Base-by-base conservation (phyloP, 37 sponge, comb jelly and placozoan genomes). In the Amphimedon queenslandica region DNA sequence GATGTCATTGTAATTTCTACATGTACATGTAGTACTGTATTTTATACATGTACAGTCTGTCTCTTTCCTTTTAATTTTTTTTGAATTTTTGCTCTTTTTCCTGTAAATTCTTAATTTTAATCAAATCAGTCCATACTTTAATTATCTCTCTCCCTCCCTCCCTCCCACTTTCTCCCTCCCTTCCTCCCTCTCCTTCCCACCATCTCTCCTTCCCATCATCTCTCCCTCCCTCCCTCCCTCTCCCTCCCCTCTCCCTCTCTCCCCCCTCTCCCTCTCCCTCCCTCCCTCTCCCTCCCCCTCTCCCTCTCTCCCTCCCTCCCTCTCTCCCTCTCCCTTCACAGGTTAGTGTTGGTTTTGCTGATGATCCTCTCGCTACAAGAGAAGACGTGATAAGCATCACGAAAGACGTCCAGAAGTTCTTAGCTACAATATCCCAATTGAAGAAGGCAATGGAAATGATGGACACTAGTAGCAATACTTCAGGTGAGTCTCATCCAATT, bases 361-460 rank as follows among this genome's bases (percentile, higher is more conserved):
- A 83, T 28, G 94, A 84, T 29, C 20, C 43, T 18, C 37, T 39
- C 24, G 76, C 87, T 0, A 8, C 53, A 47, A 57, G 64, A 10
- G 55, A 88, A 31, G 92, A 70, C 40, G 68, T 75, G 4, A 64
- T 73, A 18, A 86, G 80, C 13, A 94, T 90, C 27, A 79, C 91
- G 3, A 64, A 68, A 21, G 74, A 84, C 29, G 80, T 94, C 18
- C 70, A 80, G 34, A 77, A 70, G 64, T 76, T 77, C 34, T 55
- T 81, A 57, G 79, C 82, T 33, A 70, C 79, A 32, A 67, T 72
- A 23, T 68, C 63, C 38, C 55, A 57, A 0, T 5, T 80, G 58
- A 74, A 66, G 73, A 63, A 77, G 67, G 87, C 80, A 0, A 87
- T 80, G 72, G 66, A 73, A 20, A 68, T 74, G 32, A 31, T 51